Evolutionary conservation across 2,113 vertebrate species (phyloP).

Genomic region (Aegotheles bennettii): DNA sequence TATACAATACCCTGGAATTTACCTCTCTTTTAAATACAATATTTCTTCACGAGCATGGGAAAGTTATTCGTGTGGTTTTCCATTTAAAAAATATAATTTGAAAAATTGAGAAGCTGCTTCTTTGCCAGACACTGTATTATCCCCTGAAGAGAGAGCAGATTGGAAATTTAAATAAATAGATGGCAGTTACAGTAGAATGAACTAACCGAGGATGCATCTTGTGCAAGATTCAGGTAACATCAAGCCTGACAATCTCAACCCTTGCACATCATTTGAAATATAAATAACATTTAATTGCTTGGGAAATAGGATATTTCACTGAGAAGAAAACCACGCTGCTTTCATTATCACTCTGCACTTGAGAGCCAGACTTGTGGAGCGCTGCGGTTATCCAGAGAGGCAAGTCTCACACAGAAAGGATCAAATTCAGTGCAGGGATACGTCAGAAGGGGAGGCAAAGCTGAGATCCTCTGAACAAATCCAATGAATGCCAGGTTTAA

Average conservation of each 20-base stretch:
- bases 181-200: constrained; percentile 61
- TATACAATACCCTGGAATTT: not conserved
- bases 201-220: constrained; percentile 50
- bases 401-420: not conserved
- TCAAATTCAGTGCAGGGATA: not conserved
- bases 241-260: constrained; percentile 59
- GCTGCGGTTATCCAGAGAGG: not conserved
- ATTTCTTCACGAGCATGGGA: not conserved
- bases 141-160: constrained; percentile 75
- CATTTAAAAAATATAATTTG: constrained; percentile 54
- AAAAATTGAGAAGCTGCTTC: constrained; percentile 51
- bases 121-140: constrained; percentile 67
- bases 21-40: not conserved
- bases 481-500: constrained; percentile 7
- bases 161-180: constrained; percentile 76
- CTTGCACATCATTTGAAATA: constrained; percentile 56
- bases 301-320: constrained; percentile 46
- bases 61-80: constrained; percentile 52
- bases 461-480: not conserved
- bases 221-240: constrained; percentile 68
- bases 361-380: not conserved
- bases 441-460: not conserved
- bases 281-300: constrained; percentile 73
- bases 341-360: not conserved
- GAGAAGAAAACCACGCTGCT: constrained; percentile 42